phyloP scores from a whole-genome alignment of 2,113 vertebrate species.

The Dryoscopus gambensis region DNA sequence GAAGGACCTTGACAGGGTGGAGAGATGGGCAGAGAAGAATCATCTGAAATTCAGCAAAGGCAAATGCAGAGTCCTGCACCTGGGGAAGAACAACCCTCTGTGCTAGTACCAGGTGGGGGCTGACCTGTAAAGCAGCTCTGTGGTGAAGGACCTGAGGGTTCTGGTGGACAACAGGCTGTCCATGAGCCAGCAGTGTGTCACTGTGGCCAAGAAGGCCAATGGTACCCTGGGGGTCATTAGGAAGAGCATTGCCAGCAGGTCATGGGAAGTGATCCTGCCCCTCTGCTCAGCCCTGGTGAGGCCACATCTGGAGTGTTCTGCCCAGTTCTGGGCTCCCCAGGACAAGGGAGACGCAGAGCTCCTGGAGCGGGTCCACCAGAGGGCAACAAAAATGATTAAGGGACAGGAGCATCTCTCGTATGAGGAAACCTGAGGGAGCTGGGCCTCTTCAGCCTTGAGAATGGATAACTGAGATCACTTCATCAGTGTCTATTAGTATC shows the following conservation, averaged over 20 bases:
- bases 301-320: neutral
- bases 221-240: neutral
- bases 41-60: neutral
- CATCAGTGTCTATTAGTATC: too few species aligned
- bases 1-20: neutral
- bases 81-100: neutral
- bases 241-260: neutral
- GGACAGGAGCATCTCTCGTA: neutral
- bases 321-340: neutral
- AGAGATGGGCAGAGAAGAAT: neutral
- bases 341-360: neutral
- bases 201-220: fast-evolving
- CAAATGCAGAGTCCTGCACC: neutral
- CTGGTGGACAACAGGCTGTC: neutral
- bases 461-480: neutral
- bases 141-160: neutral
- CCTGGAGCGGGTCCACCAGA: fast-evolving
- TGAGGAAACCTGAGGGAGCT: neutral
- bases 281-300: neutral
- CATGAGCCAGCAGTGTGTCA: neutral
- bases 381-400: too few species aligned
- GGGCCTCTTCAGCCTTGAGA: neutral
- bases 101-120: fast-evolving
- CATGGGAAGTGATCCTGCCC: neutral
- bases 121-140: neutral